Base-by-base conservation (phyloP, 2,113 vertebrate species). In the Asarcornis scutulata region DNA sequence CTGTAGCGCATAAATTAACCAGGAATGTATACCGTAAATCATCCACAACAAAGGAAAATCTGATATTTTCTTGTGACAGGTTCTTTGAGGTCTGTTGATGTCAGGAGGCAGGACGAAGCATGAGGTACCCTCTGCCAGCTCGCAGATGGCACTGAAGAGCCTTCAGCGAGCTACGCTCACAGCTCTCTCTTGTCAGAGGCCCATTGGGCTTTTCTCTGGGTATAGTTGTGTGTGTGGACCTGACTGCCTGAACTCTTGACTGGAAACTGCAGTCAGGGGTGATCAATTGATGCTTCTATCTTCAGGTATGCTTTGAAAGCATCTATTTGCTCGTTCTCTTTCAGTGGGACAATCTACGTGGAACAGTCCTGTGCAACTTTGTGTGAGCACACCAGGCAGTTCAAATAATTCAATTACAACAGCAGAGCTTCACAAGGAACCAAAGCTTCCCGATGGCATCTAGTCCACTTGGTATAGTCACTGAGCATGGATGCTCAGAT, bases 121-220 rank as follows among this genome's bases (percentile, higher is more conserved):
- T 48, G 42, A 63, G 52, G 40, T 42, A 12, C 23, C 31, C 27
- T 44, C 1, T 74, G 36, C 31, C n/a, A 50, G 46, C 22, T 10
- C 55, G 27, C 27, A 6, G 52, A 15, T 36, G n/a, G 18, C 22
- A 50, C n/a, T 38, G 66, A 13, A 11, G 53, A 20, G 23, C 21
- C 2, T 66, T 31, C 23, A 27, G 9, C 0, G 6, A 75, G n/a
- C 21, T 1, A 2, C 25, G 3, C 48, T 25, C 40, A 32, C 14
- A 52, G 15, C 8, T n/a, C 7, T 8, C 13, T 73, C 59, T 53
- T 60, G 36, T 31, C 31, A 42, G 58, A 44, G 8, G 53, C n/a
- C 9, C 31, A 2, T 6, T 44, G 59, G 18, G 4, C 32, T 83
- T 85, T 55, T n/a, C 40, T 26, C 25, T 42, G 4, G 25, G 38